phyloP scores from a whole-genome alignment of 2,888 invertebrate species.

The Rhorus exstirpatorius region DNA sequence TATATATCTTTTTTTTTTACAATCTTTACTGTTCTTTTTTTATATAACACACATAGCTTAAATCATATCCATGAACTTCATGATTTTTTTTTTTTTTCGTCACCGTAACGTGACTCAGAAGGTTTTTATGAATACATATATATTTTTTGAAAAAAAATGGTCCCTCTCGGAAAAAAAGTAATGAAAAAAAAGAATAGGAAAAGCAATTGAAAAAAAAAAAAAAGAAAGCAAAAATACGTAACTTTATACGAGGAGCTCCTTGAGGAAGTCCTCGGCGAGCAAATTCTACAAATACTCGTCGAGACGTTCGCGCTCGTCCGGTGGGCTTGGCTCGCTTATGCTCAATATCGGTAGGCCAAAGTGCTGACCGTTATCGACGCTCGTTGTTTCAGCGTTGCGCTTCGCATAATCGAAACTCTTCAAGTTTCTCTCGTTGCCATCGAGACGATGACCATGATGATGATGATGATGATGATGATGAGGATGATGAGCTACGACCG shows the following conservation, averaged over 20 bases:
- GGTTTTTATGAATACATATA: too few species aligned
- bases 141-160: too few species aligned
- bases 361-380: constrained; percentile 87
- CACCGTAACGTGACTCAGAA: too few species aligned
- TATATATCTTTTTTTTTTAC: too few species aligned
- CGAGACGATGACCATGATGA: constrained; percentile 87
- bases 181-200: not conserved
- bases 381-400: constrained; percentile 76
- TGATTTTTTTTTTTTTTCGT: too few species aligned
- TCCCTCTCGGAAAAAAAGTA: too few species aligned
- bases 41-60: too few species aligned
- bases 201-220: not conserved
- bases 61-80: too few species aligned
- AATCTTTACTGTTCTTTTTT: too few species aligned
- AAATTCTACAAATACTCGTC: constrained; percentile 89
- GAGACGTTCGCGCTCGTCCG: constrained; percentile 89
- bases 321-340: constrained; percentile 93
- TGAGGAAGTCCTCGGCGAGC: constrained; percentile 84
- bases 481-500: constrained; percentile 45
- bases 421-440: constrained; percentile 86
- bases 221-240: constrained; percentile 1
- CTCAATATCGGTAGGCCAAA: constrained; percentile 92
- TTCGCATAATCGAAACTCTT: constrained; percentile 86
- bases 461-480: constrained; percentile 84
- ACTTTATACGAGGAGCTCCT: constrained; percentile 84